Base-by-base conservation (phyloP, 2,797 vertebrate genomes). In the Holocentrus rufus region DNA sequence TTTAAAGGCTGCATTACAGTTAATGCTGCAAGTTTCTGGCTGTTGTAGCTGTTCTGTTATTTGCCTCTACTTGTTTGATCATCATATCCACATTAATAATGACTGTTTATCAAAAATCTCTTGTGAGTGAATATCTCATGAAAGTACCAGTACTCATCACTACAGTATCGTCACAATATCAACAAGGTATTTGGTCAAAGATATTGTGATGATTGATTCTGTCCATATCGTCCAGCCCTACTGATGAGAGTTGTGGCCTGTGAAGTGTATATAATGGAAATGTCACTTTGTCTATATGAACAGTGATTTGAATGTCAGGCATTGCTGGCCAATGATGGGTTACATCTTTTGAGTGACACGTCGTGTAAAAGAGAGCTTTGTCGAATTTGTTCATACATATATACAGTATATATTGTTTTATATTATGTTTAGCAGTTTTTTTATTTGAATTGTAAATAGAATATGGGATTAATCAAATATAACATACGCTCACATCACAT, bases 251-350 rank as follows among this genome's bases (percentile, higher is more conserved):
- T 39, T 80, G 77, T 71, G 69, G 62, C 69, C 55, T 74, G 22
- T 85, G 57, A 77, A 59, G 42, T 81, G 62, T 82, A 77, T 67
- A 81, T 84, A 59, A 64, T 62, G 58, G 62, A 67, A 78, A 74
- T 72, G 72, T 85, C 74, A 14, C 63, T 55, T 31, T 47, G 77
- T 82, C 34, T 53, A 42, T 79, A 69, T 76, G 72, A 79, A 80
- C 69, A 78, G 75, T 84, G 66, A 81, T 88, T 82, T 85, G 42
- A 83, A 73, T 84, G 74, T 72, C 64, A 72, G 77, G 87, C 90
- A 93, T 93, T 93, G 91, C 90, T 90, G 92, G 92, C 72, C 93
- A 94, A 93, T 93, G 90, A 81, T 88, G 88, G 85, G 81, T 70
- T 80, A 85, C 73, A 85, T 79, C 83, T 84, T 79, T 69, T 80